Evolutionary conservation across 2,888 invertebrate genomes (phyloP).

Genomic region (Tiliacea citrago): DNA sequence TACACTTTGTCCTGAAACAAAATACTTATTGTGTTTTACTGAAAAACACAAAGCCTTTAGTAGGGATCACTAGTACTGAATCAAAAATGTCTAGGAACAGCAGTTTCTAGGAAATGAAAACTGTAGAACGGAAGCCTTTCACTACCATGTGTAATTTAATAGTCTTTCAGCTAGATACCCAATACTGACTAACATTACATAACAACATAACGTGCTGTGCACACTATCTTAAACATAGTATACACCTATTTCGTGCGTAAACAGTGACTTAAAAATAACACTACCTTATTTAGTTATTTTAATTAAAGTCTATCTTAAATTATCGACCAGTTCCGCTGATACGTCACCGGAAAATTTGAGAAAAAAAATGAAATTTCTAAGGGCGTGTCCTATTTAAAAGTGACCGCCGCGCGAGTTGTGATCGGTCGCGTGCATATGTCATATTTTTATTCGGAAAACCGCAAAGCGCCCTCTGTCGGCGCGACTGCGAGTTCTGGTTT

Average conservation of each 20-base stretch:
- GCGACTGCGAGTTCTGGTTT: no score
- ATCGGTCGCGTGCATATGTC: no score
- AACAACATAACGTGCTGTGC: neutral
- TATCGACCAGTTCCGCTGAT: slow-evolving; percentile 24
- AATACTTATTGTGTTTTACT: neutral
- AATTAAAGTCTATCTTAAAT: neutral
- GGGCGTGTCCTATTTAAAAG: no score
- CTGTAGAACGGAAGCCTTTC: no score
- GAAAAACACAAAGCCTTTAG: neutral
- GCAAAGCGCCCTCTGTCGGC: no score
- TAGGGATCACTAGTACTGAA: neutral
- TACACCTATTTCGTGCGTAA: slow-evolving; percentile 13
- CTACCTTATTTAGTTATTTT: slow-evolving; percentile 33
- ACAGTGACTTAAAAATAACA: slow-evolving; percentile 26
- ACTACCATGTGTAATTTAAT: neutral
- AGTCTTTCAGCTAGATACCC: neutral
- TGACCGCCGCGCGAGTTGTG: no score
- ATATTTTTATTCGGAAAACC: no score
- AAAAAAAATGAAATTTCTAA: neutral
- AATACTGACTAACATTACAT: slow-evolving; percentile 17
- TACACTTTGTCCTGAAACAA: neutral
- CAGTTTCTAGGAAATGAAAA: neutral
- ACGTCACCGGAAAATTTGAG: neutral
- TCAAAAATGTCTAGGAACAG: neutral
- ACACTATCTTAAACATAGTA: neutral